Base-by-base conservation (phyloP, 2,797 vertebrate genomes). In the Cuculus canorus region DNA sequence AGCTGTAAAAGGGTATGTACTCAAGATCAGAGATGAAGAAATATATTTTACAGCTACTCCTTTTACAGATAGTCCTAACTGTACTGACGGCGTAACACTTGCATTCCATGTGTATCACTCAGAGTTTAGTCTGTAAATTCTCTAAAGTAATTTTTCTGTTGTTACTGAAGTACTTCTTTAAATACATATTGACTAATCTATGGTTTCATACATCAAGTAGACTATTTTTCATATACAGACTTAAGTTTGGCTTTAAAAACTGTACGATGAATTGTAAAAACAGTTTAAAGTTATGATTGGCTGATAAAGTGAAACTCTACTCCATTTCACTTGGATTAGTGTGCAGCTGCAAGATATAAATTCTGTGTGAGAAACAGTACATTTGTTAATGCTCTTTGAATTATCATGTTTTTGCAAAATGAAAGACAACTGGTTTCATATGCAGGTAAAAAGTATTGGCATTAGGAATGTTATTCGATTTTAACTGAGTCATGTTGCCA, bases 231-330 rank as follows among this genome's bases (percentile, higher is more conserved):
- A 97, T 85, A 96, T 48, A 96, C 82, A 95, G 94, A 96, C 94
- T 96, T 96, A 97, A 96, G 96, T 93, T 96, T 96, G 95, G 94
- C 96, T 97, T 97, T 96, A 97, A 96, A 96, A 97, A 95, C 94
- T 95, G 89, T 95, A 95, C 92, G 47, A 97, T 92, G 95, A 97
- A 97, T 96, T 97, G 95, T 96, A 95, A 97, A 98, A 98, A 97
- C 95, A 97, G 88, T 96, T 96, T 96, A 95, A 96, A 97, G 96
- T 98, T 97, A 96, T 97, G 96, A 97, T 98, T 97, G 97, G 96
- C 96, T 94, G 87, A 96, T 93, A 96, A 94, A 95, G 79, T 95
- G 95, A 97, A 97, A 98, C 85, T 92, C 69, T 93, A 97, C 83
- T 95, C 93, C 89, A 93, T 95, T 96, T 97, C 91, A 94, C 92